Conservation (phyloP, 2,113 vertebrate genomes). For the Sturnus vulgaris region DNA sequence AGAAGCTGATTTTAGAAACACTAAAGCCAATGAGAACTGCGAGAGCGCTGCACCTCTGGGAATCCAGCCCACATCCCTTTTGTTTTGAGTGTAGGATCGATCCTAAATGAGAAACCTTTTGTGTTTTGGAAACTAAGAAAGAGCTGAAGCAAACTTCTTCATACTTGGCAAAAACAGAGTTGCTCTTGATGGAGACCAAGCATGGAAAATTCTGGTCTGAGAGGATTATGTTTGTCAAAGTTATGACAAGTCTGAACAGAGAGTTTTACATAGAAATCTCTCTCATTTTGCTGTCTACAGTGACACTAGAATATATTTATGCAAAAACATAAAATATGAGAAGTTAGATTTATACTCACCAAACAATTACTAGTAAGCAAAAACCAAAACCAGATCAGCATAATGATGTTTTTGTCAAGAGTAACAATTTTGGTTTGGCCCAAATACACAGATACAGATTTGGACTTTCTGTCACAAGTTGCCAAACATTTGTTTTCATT, state of each 20-base stretch:
- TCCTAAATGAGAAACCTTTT: slow-evolving; percentile 40
- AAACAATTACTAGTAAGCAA: slow-evolving; percentile 58
- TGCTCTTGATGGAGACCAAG: slow-evolving; percentile 28
- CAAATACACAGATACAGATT: slow-evolving; percentile 33
- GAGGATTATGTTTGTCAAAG: slow-evolving; percentile 49
- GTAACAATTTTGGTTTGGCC: slow-evolving; percentile 45
- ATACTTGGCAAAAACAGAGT: slow-evolving; percentile 19
- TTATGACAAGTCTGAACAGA: slow-evolving; percentile 22
- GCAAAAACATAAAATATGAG: slow-evolving; percentile 10
- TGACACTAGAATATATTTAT: slow-evolving; percentile 7
- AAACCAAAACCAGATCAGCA: slow-evolving; percentile 42
- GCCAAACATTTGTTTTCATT: slow-evolving; percentile 63
- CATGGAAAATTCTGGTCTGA: slow-evolving; percentile 34
- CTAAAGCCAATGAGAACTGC: neutral
- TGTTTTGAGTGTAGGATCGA: slow-evolving; percentile 40
- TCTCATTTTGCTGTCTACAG: neutral
- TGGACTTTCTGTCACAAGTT: slow-evolving; percentile 45
- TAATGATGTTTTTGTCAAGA: slow-evolving; percentile 47
- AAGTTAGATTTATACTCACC: slow-evolving; percentile 45
- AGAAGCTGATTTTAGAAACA: slow-evolving; percentile 51
- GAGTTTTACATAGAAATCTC: neutral
- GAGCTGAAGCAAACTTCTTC: slow-evolving; percentile 29
- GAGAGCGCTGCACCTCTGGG: neutral
- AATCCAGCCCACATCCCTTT: slow-evolving; percentile 41
- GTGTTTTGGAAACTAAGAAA: slow-evolving; percentile 32